These are phyloP conservation scores for Cotesia glomerata DNA, from an alignment of 1,140 invertebrate genomes.

Conservation along the genomic window DNA sequence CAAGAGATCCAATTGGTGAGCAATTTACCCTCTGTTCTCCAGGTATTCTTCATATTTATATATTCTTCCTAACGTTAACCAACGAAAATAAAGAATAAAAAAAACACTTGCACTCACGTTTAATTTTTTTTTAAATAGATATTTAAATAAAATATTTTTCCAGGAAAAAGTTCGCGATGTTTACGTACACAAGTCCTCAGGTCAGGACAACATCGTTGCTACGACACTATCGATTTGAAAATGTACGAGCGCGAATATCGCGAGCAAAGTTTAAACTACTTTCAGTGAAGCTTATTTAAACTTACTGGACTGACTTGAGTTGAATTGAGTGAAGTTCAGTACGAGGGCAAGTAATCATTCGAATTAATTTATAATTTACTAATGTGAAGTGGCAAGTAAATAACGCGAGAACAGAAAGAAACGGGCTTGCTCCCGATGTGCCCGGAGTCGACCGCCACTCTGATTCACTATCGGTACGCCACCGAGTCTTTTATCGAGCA, in stretches of 20 bases:
- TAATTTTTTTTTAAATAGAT: neutral
- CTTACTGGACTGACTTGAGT: neutral
- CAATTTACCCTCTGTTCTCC: neutral
- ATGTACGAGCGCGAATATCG: slow-evolving; percentile 26
- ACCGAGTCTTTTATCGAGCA: slow-evolving; percentile 56
- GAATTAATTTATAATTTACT: too few relatives aligned
- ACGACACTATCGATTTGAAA: slow-evolving; percentile 48
- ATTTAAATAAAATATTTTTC: neutral
- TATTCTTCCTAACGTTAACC: neutral
- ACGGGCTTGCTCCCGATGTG: slow-evolving; percentile 34
- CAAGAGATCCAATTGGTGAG: neutral
- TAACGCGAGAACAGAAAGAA: slow-evolving; percentile 14
- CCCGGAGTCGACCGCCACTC: slow-evolving; percentile 56
- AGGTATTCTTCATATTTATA: neutral
- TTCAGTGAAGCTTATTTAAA: slow-evolving; percentile 12
- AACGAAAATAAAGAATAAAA: neutral
- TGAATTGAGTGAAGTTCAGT: too few relatives aligned
- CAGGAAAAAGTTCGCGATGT: neutral
- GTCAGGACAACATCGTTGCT: slow-evolving; percentile 42
- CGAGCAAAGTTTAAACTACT: neutral
- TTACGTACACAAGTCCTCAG: slow-evolving; percentile 19
- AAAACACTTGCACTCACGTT: neutral
- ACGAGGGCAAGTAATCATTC: too few relatives aligned
- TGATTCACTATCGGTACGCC: slow-evolving; percentile 57
- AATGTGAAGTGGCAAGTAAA: neutral